Evolutionary conservation across 2,888 invertebrate species (phyloP).

Genomic region (Aquatica leii): DNA sequence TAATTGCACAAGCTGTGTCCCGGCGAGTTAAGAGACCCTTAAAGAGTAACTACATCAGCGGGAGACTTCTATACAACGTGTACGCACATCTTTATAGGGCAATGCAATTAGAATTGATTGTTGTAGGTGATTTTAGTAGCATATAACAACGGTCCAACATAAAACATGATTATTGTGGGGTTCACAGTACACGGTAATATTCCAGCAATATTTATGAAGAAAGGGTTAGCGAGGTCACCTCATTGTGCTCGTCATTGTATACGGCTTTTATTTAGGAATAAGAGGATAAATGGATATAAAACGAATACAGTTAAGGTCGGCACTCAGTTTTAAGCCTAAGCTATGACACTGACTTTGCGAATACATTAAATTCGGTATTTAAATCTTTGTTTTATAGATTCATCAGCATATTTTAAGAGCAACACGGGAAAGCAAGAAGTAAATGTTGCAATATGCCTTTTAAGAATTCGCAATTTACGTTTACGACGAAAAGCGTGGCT

Average conservation of each 20-base stretch:
- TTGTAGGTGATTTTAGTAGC: constrained; percentile 60
- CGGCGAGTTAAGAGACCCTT: constrained; percentile 55
- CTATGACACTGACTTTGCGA: background rate
- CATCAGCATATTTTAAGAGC: constrained; percentile 1
- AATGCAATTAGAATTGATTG: constrained; percentile 60
- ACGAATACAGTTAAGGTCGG: constrained; percentile 7
- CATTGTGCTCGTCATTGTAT: constrained; percentile 42
- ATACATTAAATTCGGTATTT: constrained; percentile 7
- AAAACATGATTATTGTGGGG: constrained; percentile 56
- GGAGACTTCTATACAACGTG: constrained; percentile 55
- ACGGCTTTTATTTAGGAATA: constrained; percentile 45
- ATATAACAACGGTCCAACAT: constrained; percentile 56
- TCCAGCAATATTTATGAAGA: constrained; percentile 51
- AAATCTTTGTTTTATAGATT: constrained; percentile 4
- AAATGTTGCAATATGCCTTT: constrained; percentile 7
- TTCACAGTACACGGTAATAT: constrained; percentile 44
- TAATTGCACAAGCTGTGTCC: constrained; percentile 55
- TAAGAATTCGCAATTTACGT: background rate
- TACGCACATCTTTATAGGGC: constrained; percentile 57
- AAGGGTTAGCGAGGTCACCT: constrained; percentile 49
- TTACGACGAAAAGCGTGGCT: too few species aligned
- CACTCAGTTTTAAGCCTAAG: constrained; percentile 9
- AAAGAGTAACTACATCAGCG: constrained; percentile 55
- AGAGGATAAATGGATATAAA: constrained; percentile 32
- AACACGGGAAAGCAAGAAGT: background rate